These are phyloP conservation scores for Siderastrea radians DNA, from an alignment of 92 coral and sea anemone species.

Conservation along the genomic window DNA sequence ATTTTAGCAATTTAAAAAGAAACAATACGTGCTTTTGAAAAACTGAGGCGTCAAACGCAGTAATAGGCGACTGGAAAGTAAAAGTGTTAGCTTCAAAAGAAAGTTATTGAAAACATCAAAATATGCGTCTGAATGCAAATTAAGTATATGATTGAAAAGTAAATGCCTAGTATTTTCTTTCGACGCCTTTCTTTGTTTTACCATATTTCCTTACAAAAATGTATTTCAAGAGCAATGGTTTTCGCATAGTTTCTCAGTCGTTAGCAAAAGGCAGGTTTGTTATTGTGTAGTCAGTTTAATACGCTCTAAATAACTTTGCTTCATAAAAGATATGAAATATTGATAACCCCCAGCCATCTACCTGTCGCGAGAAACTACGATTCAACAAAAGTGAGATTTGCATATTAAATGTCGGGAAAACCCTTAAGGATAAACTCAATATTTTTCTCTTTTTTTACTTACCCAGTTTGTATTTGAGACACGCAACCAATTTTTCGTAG, in stretches of 20 bases:
- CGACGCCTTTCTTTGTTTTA: not conserved
- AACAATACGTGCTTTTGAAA: not conserved
- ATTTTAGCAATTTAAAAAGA: no score
- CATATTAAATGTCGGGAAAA: conserved; percentile 2
- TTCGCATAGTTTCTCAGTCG: not conserved
- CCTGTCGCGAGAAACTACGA: conserved; percentile 2
- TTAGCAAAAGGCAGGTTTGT: not conserved
- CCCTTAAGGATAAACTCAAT: not conserved
- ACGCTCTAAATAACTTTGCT: not conserved
- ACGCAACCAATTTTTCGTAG: conserved; percentile 93
- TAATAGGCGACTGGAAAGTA: not conserved
- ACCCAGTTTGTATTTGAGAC: conserved; percentile 95
- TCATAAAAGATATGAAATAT: conserved; percentile 21
- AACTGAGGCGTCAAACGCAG: not conserved
- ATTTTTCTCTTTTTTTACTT: conserved; percentile 25
- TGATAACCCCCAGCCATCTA: not conserved
- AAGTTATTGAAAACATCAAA: not conserved
- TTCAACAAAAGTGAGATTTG: conserved; percentile 17
- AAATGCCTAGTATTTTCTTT: not conserved
- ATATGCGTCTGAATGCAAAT: conserved; percentile 30
- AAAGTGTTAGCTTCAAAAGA: not conserved
- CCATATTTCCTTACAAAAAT: not conserved
- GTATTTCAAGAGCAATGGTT: not conserved
- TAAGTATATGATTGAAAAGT: not conserved
- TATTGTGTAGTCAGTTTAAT: not conserved